A percentile compares a stretch with the other conserved stretches of the same genome.
Conservation (phyloP, 2,888 invertebrate genomes). For the Syrista parreyssii region DNA sequence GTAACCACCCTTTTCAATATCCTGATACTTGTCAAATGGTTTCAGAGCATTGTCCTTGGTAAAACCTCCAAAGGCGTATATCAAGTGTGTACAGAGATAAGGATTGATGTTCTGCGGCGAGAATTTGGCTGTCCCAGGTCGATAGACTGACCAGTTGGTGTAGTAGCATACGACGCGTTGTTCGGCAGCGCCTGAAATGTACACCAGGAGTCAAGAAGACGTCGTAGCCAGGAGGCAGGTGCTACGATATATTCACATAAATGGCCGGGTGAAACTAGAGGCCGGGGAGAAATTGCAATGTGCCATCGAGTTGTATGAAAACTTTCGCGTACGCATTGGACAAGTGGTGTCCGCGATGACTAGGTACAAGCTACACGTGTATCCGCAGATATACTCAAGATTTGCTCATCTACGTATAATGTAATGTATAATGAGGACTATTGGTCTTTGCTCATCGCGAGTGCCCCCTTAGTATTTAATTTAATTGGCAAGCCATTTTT, state of each 20-base stretch:
- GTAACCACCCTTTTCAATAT: slow-evolving; percentile 96
- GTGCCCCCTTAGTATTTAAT: neutral
- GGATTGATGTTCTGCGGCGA: slow-evolving; percentile 95
- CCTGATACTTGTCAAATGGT: slow-evolving; percentile 95
- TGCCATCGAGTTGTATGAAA: slow-evolving; percentile 7
- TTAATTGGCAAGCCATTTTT: neutral
- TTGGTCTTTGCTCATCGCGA: neutral
- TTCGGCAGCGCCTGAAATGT: slow-evolving; percentile 68
- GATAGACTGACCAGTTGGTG: slow-evolving; percentile 93
- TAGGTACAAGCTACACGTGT: neutral
- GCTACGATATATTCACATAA: slow-evolving; percentile 30
- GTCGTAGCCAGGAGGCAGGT: neutral
- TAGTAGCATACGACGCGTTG: slow-evolving; percentile 90
- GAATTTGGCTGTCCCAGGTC: slow-evolving; percentile 91
- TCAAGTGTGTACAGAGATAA: slow-evolving; percentile 91
- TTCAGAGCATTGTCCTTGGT: slow-evolving; percentile 91
- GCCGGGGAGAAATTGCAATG: slow-evolving; percentile 50
- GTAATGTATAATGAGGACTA: neutral
- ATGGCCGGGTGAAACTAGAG: slow-evolving; percentile 48
- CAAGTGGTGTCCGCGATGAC: neutral
- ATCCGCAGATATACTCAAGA: neutral
- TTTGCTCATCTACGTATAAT: neutral
- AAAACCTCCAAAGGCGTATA: slow-evolving; percentile 93
- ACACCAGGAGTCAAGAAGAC: neutral
- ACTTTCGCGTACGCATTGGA: neutral